Percentiles rank a stretch among this genome's conserved stretches.
Evolutionary conservation across 2,113 vertebrate genomes (phyloP).

Genomic region (Xyrauchen texanus): DNA sequence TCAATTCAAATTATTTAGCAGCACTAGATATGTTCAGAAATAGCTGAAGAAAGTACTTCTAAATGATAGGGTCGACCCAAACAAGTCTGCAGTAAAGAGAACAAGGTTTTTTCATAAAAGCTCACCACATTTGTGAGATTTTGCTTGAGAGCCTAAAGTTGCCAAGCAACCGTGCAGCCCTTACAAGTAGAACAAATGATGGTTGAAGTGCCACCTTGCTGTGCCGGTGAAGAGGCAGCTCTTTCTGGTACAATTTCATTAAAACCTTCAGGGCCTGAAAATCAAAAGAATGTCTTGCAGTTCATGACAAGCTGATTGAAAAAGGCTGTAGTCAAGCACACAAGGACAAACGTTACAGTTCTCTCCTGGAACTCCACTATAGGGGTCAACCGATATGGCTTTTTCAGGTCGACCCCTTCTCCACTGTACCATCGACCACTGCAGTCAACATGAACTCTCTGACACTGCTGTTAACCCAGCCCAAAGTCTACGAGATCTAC

Average conservation of each 20-base stretch:
- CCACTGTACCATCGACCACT: neutral
- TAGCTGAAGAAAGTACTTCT: conserved; percentile 24
- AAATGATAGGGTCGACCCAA: conserved; percentile 48
- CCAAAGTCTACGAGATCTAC: neutral
- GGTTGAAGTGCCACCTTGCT: conserved; percentile 56
- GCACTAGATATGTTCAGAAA: neutral
- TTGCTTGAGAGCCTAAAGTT: conserved; percentile 51
- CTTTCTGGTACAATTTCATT: conserved; percentile 39
- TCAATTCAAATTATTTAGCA: neutral
- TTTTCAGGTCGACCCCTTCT: no score
- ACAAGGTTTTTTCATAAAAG: conserved; percentile 22
- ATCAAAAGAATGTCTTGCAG: conserved; percentile 27
- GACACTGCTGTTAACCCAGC: neutral
- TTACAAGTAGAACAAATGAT: conserved; percentile 52
- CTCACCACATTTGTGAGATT: conserved; percentile 43
- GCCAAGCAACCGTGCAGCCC: conserved; percentile 50
- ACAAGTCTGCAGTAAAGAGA: conserved; percentile 14
- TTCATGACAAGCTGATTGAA: neutral
- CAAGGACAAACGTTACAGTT: neutral
- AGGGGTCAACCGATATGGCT: no score
- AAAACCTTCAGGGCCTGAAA: conserved; percentile 44
- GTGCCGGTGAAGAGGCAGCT: conserved; percentile 36
- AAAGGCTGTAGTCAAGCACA: neutral
- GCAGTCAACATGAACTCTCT: neutral
- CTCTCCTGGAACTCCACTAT: neutral